These are phyloP conservation scores for Stegophylla sp. DNA, from an alignment of 2,888 invertebrate species.

Conservation along the genomic window DNA sequence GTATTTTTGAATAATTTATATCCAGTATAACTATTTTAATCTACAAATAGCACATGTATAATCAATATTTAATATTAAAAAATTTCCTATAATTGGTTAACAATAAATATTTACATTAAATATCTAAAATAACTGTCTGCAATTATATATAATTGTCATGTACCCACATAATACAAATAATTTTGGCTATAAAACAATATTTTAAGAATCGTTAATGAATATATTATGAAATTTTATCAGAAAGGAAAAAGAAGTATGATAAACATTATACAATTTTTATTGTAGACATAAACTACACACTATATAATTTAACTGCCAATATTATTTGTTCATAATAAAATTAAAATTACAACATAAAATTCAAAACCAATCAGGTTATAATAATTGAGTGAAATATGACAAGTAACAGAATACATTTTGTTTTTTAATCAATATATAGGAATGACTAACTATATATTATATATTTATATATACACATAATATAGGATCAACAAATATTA, in stretches of 20 bases:
- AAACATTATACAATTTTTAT: constrained; percentile 44
- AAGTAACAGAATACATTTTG: constrained; percentile 31
- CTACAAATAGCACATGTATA: constrained; percentile 6
- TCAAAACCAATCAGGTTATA: constrained; percentile 2
- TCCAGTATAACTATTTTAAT: constrained; percentile 21
- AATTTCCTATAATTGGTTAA: background rate
- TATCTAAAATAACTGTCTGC: constrained; percentile 1
- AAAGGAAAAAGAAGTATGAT: constrained; percentile 8
- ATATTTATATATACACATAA: no score
- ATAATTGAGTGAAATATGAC: constrained; percentile 16
- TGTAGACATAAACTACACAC: constrained; percentile 30
- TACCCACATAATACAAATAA: constrained; percentile 14
- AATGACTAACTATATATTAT: no score
- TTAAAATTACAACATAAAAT: constrained; percentile 32
- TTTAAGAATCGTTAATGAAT: background rate
- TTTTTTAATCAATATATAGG: constrained; percentile 42
- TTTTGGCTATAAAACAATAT: constrained; percentile 13
- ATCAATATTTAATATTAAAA: constrained; percentile 9
- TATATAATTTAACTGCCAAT: constrained; percentile 30
- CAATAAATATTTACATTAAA: constrained; percentile 41
- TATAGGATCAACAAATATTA: no score
- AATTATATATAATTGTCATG: background rate
- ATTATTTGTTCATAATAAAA: constrained; percentile 53
- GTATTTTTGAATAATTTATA: background rate
- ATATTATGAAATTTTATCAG: constrained; percentile 6